Evolutionary conservation across 2,797 vertebrate species (phyloP), one percentile per base, ranked within the genome.

Genomic region (Epinephelus awoara): DNA sequence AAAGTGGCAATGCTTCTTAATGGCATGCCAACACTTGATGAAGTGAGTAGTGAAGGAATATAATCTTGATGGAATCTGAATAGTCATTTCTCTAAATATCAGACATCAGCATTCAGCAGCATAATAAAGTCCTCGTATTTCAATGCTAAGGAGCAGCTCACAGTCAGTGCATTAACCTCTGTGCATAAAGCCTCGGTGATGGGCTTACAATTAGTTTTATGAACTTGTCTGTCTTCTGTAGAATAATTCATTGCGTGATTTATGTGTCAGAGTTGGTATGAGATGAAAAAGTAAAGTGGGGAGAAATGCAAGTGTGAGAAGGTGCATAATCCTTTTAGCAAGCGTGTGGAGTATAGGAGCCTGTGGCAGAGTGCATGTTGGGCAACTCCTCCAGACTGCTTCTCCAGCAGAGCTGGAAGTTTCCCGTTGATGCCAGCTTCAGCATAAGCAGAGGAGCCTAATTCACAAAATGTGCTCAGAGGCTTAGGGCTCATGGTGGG

Each of bases 321-420:
- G 55, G 61, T 64, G 47, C 46, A 29, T 75, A 79, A 76, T 84
- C 62, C 71, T 76, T n/a, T 79, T 62, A 79, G 59, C 15, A 15
- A 23, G 27, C 54, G 58, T 73, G 65, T 18, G 70, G 63, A 65
- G 65, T 59, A 42, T 10, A 42, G 76, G 15, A 65, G 75, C 47
- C 52, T 49, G 40, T 52, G 25, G 72, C 59, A 52, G 29, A 51
- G 65, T 61, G 55, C 29, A 63, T 47, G 50, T 34, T 23, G 52
- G 54, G 55, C 15, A 63, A 14, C 49, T 58, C 49, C 63, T 46
- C n/a, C 65, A 29, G 18, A 25, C 21, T 62, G 42, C 64, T 50
- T 56, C 52, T 44, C 52, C 49, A 55, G 50, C 49, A 61, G 62
- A 71, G 62, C 56, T 44, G 65, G 49, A 61, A 70, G 61, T 55